These are phyloP conservation scores for Regulus satrapa DNA, from an alignment of 2,113 vertebrate genomes.

Conservation along the genomic window DNA sequence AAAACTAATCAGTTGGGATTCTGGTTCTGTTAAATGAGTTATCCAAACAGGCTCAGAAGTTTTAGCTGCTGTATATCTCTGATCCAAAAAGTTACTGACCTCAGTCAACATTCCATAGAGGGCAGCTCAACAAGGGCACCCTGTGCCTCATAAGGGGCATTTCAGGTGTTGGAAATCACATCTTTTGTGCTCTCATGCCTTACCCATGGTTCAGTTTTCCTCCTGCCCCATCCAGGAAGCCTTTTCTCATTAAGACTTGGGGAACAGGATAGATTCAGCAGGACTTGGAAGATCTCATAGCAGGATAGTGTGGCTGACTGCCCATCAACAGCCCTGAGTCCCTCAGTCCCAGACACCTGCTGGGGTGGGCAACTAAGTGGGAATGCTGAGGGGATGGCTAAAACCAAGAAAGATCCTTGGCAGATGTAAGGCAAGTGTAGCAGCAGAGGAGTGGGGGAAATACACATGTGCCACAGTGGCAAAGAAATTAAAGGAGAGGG, in stretches of 20 bases:
- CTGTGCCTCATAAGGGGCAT: neutral
- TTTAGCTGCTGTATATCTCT: neutral
- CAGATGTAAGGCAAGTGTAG: neutral
- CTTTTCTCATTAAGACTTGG: neutral
- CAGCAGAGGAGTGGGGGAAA: neutral
- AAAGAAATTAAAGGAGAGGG: neutral
- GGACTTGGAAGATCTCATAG: neutral
- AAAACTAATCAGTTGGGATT: slow-evolving; percentile 37
- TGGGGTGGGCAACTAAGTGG: neutral
- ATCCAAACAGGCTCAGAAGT: neutral
- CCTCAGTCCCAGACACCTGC: neutral
- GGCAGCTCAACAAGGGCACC: neutral
- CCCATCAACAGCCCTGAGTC: neutral
- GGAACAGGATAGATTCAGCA: neutral
- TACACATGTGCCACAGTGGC: neutral
- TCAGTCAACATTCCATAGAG: neutral
- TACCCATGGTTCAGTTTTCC: fast-evolving
- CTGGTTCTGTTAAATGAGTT: slow-evolving; percentile 1
- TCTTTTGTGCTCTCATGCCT: neutral
- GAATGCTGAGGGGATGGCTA: neutral
- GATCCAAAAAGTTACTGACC: neutral
- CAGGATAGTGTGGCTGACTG: neutral
- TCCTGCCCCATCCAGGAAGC: neutral
- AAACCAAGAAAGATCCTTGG: neutral
- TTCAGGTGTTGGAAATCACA: neutral